Conservation (phyloP, 2,888 invertebrate species). For the Pterostichus niger region DNA sequence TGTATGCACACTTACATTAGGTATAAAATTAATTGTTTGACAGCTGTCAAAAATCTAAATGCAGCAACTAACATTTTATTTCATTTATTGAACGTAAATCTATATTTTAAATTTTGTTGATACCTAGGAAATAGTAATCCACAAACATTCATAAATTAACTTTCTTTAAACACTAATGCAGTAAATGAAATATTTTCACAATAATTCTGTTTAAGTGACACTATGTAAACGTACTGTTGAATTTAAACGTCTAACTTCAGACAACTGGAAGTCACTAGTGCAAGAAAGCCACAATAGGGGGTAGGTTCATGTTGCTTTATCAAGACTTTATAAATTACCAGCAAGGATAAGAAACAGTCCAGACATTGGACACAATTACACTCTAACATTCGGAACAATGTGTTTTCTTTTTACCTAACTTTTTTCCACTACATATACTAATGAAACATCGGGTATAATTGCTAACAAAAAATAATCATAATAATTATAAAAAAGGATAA, state of each 20-base stretch:
- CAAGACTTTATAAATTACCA: conserved; percentile 43
- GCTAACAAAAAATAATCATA: conserved; percentile 40
- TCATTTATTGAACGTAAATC: too few relatives aligned
- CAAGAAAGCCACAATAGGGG: conserved; percentile 33
- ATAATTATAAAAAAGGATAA: neutral
- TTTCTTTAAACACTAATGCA: neutral
- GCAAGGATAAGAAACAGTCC: conserved; percentile 21
- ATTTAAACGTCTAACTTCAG: neutral
- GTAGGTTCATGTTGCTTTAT: neutral
- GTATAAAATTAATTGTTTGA: too few relatives aligned
- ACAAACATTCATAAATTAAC: neutral
- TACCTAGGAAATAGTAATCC: too few relatives aligned
- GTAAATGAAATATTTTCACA: neutral
- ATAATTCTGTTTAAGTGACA: neutral
- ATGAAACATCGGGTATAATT: conserved; percentile 7
- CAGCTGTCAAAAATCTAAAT: too few relatives aligned
- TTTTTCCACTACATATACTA: conserved; percentile 2
- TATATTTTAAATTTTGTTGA: too few relatives aligned
- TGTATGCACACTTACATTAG: too few relatives aligned
- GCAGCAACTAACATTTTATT: too few relatives aligned
- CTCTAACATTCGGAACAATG: conserved; percentile 30
- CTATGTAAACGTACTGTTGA: neutral
- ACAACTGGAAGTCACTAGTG: neutral
- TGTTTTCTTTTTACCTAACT: conserved; percentile 12
- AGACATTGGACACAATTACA: conserved; percentile 40